These are phyloP conservation scores for Saguinus imperator DNA, from an alignment of 2,113 vertebrate species.

Conservation along the genomic window DNA sequence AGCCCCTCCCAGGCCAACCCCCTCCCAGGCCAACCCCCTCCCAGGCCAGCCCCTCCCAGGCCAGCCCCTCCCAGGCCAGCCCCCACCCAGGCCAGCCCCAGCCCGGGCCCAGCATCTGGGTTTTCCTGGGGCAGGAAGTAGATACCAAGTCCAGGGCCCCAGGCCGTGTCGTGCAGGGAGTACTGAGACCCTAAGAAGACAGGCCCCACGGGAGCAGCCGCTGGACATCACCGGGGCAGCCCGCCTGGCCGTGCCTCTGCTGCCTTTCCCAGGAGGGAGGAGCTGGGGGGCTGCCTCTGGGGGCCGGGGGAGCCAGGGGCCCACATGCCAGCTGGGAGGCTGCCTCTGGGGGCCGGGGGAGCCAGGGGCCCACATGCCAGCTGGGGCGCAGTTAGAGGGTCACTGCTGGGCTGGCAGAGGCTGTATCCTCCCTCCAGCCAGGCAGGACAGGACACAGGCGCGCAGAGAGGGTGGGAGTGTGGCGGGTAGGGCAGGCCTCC, in stretches of 20 bases:
- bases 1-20: no score
- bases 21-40: no score
- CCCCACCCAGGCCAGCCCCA: neutral
- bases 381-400: neutral
- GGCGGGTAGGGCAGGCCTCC: neutral
- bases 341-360: neutral
- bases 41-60: neutral
- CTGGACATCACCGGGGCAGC: rapidly evolving
- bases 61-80: neutral
- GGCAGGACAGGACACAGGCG: neutral
- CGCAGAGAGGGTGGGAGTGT: no score
- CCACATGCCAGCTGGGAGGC: neutral
- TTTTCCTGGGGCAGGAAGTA: neutral
- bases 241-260: no score
- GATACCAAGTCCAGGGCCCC: neutral
- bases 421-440: neutral
- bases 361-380: neutral
- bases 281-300: neutral
- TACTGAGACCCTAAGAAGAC: no score
- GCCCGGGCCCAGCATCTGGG: no score
- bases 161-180: rapidly evolving
- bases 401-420: neutral
- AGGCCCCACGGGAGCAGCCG: rapidly evolving
- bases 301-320: neutral
- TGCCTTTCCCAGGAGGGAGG: neutral